Conservation (phyloP, 2,888 invertebrate species). For the Octonoba sinensis region DNA sequence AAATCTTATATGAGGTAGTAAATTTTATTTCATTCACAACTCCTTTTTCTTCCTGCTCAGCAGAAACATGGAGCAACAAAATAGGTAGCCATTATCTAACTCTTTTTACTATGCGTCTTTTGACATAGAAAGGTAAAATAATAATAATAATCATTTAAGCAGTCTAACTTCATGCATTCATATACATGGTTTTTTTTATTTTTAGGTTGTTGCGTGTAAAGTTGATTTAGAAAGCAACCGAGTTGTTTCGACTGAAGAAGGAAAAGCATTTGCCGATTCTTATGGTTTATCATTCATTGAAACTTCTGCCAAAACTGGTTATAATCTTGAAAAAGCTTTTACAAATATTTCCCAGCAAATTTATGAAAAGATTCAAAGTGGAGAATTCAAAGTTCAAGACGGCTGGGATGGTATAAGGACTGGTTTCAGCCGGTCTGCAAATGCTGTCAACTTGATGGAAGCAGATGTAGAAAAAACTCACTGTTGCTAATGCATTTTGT, state of each 20-base stretch:
- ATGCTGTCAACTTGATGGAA: slow-evolving; percentile 57
- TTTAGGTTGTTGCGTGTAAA: slow-evolving; percentile 84
- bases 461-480: slow-evolving; percentile 57
- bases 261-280: slow-evolving; percentile 90
- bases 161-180: not conserved
- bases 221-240: slow-evolving; percentile 83
- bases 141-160: too few relatives aligned
- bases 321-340: slow-evolving; percentile 93
- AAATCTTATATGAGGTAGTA: too few relatives aligned
- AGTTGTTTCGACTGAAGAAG: slow-evolving; percentile 91
- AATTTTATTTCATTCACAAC: too few relatives aligned
- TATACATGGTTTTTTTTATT: slow-evolving; percentile 1
- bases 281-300: slow-evolving; percentile 93
- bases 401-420: slow-evolving; percentile 98
- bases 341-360: slow-evolving; percentile 88
- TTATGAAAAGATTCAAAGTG: slow-evolving; percentile 85
- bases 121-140: too few relatives aligned
- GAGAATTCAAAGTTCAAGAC: slow-evolving; percentile 92
- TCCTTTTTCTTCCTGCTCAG: too few relatives aligned
- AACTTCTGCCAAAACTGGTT: slow-evolving; percentile 93
- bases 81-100: too few relatives aligned
- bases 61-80: too few relatives aligned
- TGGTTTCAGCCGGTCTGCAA: slow-evolving; percentile 73
- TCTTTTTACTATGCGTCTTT: too few relatives aligned
- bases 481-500: slow-evolving; percentile 44